These are phyloP conservation scores for Neoscelio sp. DNA, from an alignment of 2,888 invertebrate genomes.

Conservation along the genomic window DNA sequence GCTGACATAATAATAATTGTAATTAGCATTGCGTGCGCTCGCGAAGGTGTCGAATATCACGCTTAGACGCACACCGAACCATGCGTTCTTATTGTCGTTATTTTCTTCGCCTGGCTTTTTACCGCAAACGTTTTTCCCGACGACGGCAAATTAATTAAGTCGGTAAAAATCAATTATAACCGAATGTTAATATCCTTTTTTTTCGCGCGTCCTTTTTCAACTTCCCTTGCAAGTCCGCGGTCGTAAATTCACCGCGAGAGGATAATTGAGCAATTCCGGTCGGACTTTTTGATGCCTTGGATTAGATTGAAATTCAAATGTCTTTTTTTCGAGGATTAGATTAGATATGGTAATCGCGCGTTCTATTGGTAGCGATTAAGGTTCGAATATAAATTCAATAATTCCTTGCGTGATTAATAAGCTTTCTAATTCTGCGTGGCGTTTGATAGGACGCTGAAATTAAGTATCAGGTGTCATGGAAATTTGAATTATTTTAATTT, in stretches of 20 bases:
- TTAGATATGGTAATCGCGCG: conserved; percentile 60
- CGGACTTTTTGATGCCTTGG: conserved; percentile 46
- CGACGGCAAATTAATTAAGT: conserved; percentile 50
- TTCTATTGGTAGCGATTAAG: conserved; percentile 43
- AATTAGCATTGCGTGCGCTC: conserved; percentile 61
- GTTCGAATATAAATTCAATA: conserved; percentile 56
- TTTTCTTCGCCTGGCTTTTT: conserved; percentile 20
- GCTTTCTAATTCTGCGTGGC: conserved; percentile 50
- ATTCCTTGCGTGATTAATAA: conserved; percentile 55
- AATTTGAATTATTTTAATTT: conserved; percentile 32
- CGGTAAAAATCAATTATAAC: conserved; percentile 57
- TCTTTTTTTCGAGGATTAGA: conserved; percentile 48
- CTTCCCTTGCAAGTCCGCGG: conserved; percentile 8
- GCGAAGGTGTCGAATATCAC: conserved; percentile 57
- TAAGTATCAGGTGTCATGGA: conserved; percentile 23
- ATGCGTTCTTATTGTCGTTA: conserved; percentile 19
- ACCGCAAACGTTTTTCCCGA: conserved; percentile 27
- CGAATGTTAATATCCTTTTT: conserved; percentile 26
- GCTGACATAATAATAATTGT: conserved; percentile 54
- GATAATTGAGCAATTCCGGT: conserved; percentile 56
- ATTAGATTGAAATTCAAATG: conserved; percentile 62
- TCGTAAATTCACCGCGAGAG: conserved; percentile 33
- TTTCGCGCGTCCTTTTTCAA: conserved; percentile 2
- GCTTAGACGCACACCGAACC: conserved; percentile 47
- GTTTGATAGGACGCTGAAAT: conserved; percentile 30